Evolutionary conservation across 2,113 vertebrate genomes (phyloP), one percentile per base, ranked within the genome.

Genomic region (Chloropsis cyanopogon): DNA sequence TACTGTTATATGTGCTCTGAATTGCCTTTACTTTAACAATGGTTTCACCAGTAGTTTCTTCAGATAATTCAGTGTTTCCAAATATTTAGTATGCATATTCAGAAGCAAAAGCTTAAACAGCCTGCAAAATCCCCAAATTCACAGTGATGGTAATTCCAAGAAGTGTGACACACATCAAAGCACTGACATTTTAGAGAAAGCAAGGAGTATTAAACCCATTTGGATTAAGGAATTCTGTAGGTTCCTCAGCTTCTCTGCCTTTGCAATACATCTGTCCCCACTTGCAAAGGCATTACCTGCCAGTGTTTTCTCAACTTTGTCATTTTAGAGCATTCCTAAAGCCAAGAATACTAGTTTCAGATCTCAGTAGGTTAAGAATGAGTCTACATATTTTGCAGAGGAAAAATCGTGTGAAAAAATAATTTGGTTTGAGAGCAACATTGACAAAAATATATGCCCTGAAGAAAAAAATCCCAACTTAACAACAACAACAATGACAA

Each of bases 391-490:
- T 33, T 79, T 59, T 46, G 16, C 33, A 65, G 53, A 50, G 42
- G 15, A 47, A 44, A 57, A 52, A 13, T 0, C n/a, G 4, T 12
- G 24, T 50, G 23, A 63, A 78, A 83, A 92, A 47, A 42, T 7
- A 57, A 50, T 25, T 12, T 22, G 3, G 1, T 78, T 54, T 66
- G 59, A 82, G 39, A 57, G 12, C 6, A 88, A 66, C 46, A 77
- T 21, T 12, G 9, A 35, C 10, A 65, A 61, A 80, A 75, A 7
- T 13, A 25, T 22, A 13, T 69, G 8, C 31, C 14, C 9, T 1
- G 5, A 73, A 25, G 15, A 1, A 46, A 53, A 79, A 60, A 14
- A 2, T 1, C 0, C 23, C 19, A 54, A 72, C 3, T 23, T 29
- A 65, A 8, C 3, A 37, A 21, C 18, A 42, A n/a, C 19, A n/a